A percentile compares a stretch with the other conserved stretches of the same genome.
Evolutionary conservation across 2,113 vertebrate species (phyloP).

Genomic region (Bufo bufo): DNA sequence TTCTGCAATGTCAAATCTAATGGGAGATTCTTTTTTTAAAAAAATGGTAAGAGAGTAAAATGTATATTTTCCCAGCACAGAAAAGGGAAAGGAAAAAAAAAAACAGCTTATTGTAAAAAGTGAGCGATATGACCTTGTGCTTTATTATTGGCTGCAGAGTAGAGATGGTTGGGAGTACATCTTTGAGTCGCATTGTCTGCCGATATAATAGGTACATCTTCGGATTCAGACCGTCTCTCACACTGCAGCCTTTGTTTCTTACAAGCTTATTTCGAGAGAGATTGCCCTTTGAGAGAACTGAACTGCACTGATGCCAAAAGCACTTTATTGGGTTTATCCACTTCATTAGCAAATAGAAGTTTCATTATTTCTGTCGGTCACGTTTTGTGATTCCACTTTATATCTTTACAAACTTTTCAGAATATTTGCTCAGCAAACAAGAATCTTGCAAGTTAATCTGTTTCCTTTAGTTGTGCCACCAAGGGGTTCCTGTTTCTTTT

Average conservation of each 20-base stretch:
- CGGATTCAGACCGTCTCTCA: neutral
- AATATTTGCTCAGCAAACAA: neutral
- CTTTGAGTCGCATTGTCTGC: constrained; percentile 43
- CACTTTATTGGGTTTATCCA: neutral
- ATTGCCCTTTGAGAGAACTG: constrained; percentile 14
- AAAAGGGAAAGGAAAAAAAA: neutral
- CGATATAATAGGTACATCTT: constrained; percentile 1
- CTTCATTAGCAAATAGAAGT: constrained; percentile 4
- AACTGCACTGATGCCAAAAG: constrained; percentile 8
- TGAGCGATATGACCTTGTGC: constrained; percentile 36
- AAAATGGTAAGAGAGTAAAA: constrained; percentile 28
- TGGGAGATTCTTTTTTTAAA: constrained; percentile 32
- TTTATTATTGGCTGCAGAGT: constrained; percentile 2
- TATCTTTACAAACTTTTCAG: neutral
- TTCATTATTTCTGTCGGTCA: neutral
- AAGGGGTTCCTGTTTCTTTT: neutral
- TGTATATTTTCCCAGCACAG: constrained; percentile 43
- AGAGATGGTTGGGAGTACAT: constrained; percentile 32
- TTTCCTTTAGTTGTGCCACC: neutral
- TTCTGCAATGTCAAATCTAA: constrained; percentile 51
- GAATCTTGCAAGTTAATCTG: neutral
- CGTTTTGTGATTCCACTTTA: neutral
- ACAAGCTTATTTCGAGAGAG: constrained; percentile 16
- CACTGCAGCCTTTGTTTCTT: constrained; percentile 16
- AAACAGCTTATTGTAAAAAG: constrained; percentile 17